These are phyloP conservation scores for Agapornis roseicollis DNA, from an alignment of 2,113 vertebrate species.

Conservation along the genomic window DNA sequence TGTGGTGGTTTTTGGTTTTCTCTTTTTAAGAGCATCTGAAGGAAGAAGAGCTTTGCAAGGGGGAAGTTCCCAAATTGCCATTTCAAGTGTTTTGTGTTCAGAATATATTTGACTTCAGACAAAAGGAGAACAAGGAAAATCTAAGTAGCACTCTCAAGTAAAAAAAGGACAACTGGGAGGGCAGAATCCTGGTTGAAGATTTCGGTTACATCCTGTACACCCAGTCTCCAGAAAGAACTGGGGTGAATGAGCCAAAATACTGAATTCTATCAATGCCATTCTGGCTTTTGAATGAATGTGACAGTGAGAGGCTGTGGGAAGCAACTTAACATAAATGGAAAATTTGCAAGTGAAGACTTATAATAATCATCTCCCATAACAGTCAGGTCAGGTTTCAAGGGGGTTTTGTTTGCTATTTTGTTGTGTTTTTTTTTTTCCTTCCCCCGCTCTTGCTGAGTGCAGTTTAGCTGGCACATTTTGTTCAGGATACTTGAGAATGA, in stretches of 20 bases:
- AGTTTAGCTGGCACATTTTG: slow-evolving; percentile 37
- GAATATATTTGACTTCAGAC: slow-evolving; percentile 1
- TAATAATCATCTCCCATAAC: slow-evolving; percentile 52
- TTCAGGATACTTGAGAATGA: not conserved
- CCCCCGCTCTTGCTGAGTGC: not conserved
- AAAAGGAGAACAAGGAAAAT: slow-evolving; percentile 32
- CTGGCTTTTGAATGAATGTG: slow-evolving; percentile 55
- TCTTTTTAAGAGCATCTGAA: not conserved
- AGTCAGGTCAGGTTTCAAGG: slow-evolving; percentile 28
- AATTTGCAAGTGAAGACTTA: slow-evolving; percentile 68
- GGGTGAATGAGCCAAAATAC: not conserved
- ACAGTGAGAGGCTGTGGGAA: slow-evolving; percentile 67
- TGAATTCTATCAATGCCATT: slow-evolving; percentile 48
- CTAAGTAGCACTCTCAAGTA: not conserved
- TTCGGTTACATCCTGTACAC: slow-evolving; percentile 37
- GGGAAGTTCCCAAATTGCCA: not conserved
- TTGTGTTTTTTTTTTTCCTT: not conserved
- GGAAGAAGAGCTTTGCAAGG: not conserved
- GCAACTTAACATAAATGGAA: slow-evolving; percentile 51
- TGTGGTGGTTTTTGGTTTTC: not conserved
- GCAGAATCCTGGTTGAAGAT: slow-evolving; percentile 39
- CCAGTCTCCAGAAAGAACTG: slow-evolving; percentile 48
- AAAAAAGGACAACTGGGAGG: not conserved
- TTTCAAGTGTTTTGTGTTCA: slow-evolving; percentile 35
- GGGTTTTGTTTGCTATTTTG: not conserved